These are phyloP conservation scores for Podabrus alpinus DNA, from an alignment of 2,888 invertebrate genomes.

Conservation along the genomic window DNA sequence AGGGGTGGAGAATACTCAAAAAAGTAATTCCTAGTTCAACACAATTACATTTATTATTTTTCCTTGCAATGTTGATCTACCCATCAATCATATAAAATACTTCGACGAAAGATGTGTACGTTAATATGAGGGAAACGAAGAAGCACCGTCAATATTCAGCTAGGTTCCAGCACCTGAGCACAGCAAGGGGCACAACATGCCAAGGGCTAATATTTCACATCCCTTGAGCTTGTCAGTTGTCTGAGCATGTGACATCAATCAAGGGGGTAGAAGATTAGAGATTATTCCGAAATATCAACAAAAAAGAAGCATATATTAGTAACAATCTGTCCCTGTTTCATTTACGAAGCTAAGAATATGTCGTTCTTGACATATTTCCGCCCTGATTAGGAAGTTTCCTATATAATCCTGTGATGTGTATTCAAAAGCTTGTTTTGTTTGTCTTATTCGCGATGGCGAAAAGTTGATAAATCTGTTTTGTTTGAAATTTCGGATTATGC, in stretches of 20 bases:
- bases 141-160: conserved; percentile 31
- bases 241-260: conserved; percentile 44
- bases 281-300: conserved; percentile 37
- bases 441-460: conserved; percentile 13
- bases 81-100: conserved; percentile 20
- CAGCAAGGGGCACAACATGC: conserved; percentile 34
- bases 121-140: conserved; percentile 24
- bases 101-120: conserved; percentile 24
- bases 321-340: conserved; percentile 6
- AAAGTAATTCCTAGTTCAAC: background rate
- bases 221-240: conserved; percentile 42
- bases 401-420: conserved; percentile 14
- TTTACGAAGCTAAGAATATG: background rate
- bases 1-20: background rate
- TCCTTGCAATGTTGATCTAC: conserved; percentile 8
- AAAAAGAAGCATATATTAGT: conserved; percentile 15
- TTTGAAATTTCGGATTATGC: conserved; percentile 13
- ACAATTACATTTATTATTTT: conserved; percentile 9
- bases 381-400: conserved; percentile 7
- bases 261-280: conserved; percentile 41
- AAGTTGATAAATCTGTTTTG: conserved; percentile 11
- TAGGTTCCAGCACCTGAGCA: conserved; percentile 38
- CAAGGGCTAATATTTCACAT: conserved; percentile 40
- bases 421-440: conserved; percentile 14
- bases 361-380: conserved; percentile 8